Evolutionary conservation across 2,888 invertebrate species (phyloP), one percentile per base, ranked within the genome.

Genomic region (Drosophila mayaguana): DNA sequence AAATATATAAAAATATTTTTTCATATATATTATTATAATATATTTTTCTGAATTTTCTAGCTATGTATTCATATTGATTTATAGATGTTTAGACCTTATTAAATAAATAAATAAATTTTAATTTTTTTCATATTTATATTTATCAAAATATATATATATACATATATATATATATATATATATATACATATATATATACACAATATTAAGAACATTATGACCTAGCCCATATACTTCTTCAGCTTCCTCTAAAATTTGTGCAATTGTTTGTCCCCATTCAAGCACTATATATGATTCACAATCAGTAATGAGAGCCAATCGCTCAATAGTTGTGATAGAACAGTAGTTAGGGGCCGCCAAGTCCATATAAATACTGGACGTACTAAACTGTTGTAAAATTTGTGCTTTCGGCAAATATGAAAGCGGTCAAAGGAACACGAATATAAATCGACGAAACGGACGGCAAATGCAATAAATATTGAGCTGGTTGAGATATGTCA

Each of bases 361-460:
- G n/a, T 20, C 11, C 42, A 60, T 43, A 53, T 32, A 66, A 54
- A 53, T 61, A 53, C 18, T 54, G 64, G 57, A 65, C 72, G 62
- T 65, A 66, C 36, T 63, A 40, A 53, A 62, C 72, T 72, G 82
- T 63, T 86, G 73, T 72, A 86, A 83, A 88, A 65, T 53, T 51
- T 55, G 57, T 51, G 66, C 73, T 84, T 87, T 87, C 89, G 84
- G 89, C 89, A 89, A 89, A 89, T 89, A 84, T 89, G 80, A 84
- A 84, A 84, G 89, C 68, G 50, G 69, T 50, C 61, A 60, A 53
- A 14, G 51, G 25, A 14, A 42, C 18, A 42, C 3, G 14, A 63
- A 71, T 56, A 64, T 34, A 43, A 42, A 57, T 42, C 55, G 43
- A 60, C 56, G 40, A 75, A 75, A 56, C 62, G 50, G 22, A 22